Base-by-base conservation (phyloP, 2,888 invertebrate species). In the Melieria picta region DNA sequence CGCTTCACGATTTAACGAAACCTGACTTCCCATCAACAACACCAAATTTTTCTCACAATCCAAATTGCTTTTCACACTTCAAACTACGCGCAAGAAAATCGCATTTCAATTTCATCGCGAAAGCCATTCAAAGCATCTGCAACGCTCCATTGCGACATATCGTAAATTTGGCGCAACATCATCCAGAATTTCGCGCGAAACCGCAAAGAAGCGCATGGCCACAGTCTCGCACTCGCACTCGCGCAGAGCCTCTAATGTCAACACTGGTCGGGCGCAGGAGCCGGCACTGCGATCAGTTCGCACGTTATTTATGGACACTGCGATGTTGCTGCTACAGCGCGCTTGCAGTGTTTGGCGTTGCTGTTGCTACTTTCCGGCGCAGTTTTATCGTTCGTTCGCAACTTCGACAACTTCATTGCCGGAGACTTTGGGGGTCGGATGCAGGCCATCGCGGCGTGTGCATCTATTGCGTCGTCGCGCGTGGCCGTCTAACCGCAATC, bases 311-410 rank as follows among this genome's bases (percentile, higher is more conserved):
- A 58, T 55, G 65, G 57, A 55, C 60, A 62, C 57, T 65, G 9
- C 9, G n/a, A 16, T 57, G 13, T 13, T 57, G 57, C 80, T 82
- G 79, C 82, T 81, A 82, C 82, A 81, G 82, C 80, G 80, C 82
- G 79, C 78, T 83, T 79, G 81, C 77, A 83, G 82, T 82, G 81
- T 80, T 81, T 76, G 30, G 62, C 56, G 30, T 30, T 30, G 30
- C 30, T 30, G 30, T 30, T 30, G 30, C 30, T 30, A 30, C 30
- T 30, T 30, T 30, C 30, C 30, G 30, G 30, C 30, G 30, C 30
- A 30, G 30, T 30, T 30, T 30, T 30, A 30, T 30, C 30, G 30
- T 3, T 30, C 30, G 30, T 30, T 30, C 30, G 30, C 2, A 30
- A 30, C 30, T 30, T 30, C 30, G 30, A 30, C 30, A 30, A 30